Evolutionary conservation across 2,888 invertebrate species (phyloP).

Genomic region (Parnassius apollo): DNA sequence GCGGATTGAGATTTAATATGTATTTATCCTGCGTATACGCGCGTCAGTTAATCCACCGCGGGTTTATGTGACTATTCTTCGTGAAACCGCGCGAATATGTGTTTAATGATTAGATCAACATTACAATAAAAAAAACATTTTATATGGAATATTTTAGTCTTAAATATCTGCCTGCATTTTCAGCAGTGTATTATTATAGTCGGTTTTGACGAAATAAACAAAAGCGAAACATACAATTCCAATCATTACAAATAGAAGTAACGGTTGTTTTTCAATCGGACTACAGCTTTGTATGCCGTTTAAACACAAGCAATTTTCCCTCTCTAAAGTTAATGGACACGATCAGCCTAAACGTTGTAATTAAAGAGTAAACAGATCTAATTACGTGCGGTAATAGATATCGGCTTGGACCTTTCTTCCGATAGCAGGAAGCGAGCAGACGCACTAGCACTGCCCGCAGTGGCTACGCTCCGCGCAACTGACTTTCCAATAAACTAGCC

Average conservation of each 20-base stretch:
- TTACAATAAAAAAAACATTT: too few relatives aligned
- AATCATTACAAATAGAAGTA: neutral
- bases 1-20: too few relatives aligned
- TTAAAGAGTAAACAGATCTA: constrained; percentile 29
- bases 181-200: too few relatives aligned
- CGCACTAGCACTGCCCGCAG: constrained; percentile 38
- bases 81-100: too few relatives aligned
- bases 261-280: neutral
- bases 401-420: constrained; percentile 51
- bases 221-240: too few relatives aligned
- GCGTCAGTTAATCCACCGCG: too few relatives aligned
- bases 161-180: too few relatives aligned
- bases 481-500: constrained; percentile 75
- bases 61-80: too few relatives aligned
- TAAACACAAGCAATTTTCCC: constrained; percentile 13
- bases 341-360: constrained; percentile 15
- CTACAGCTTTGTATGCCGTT: constrained; percentile 1
- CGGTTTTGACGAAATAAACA: too few relatives aligned
- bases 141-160: too few relatives aligned
- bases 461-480: constrained; percentile 57
- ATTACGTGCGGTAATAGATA: constrained; percentile 33
- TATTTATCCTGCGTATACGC: too few relatives aligned
- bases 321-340: constrained; percentile 26
- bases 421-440: constrained; percentile 49
- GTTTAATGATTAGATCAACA: too few relatives aligned